Base-by-base conservation (phyloP, 2,113 vertebrate genomes). In the Lipotes vexillifer region DNA sequence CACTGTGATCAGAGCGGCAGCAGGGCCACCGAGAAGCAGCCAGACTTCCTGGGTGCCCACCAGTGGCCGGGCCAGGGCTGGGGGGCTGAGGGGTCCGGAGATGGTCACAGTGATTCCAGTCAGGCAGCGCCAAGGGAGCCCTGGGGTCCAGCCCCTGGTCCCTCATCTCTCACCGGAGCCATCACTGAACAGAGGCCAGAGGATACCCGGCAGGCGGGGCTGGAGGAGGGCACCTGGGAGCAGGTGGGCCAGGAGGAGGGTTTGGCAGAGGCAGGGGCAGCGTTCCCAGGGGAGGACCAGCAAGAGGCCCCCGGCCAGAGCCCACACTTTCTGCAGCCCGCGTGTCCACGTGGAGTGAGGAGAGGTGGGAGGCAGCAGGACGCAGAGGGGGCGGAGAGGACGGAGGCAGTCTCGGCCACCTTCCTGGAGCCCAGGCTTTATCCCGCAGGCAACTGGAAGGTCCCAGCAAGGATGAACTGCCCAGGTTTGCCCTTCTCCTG, bases 91-190 rank as follows among this genome's bases (percentile, higher is more conserved):
- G 21, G 14, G 20, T 61, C 49, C 6, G 8, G 38, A 91, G 8
- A 15, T 0, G 0, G 2, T 5, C 17, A 55, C 3, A 0, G 36
- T 2, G 0, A 25, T 11, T 8, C 4, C 25, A 23, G 68, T 14
- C 10, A 8, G 29, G 18, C 10, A 6, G 23, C 9, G 12, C 10
- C 29, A 17, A 20, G 3, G 14, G 7, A 18, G 15, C 23, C 8
- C 20, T 2, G 0, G 27, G 10, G 17, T 1, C 38, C 59, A 20
- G 38, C 27, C 27, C 15, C 72, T 18, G 17, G 44, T 46, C 21
- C 15, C 31, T 29, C 8, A 2, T 31, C 21, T 8, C 17, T 20
- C 12, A 3, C 63, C 0, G 13, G 55, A 38, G 17, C 63, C 44
- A 15, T 20, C 1, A 1, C 3, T 8, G 13, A 6, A 29, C n/a